These are phyloP conservation scores for Euphonia xanthogaster DNA, from an alignment of 2,797 vertebrate species.

Conservation along the genomic window DNA sequence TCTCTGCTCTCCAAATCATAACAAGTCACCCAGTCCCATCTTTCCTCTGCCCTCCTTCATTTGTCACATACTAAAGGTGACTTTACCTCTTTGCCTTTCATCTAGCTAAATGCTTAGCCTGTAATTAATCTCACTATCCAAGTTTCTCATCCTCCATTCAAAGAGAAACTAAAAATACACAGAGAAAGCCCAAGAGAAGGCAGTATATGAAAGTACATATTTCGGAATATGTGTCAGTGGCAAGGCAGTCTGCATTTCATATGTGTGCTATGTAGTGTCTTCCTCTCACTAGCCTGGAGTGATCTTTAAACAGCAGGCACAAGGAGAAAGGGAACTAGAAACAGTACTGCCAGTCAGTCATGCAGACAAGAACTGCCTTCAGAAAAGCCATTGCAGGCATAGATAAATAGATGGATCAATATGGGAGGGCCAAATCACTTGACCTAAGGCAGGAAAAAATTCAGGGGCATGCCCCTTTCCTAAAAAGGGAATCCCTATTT, in stretches of 20 bases:
- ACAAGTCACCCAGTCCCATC: background rate
- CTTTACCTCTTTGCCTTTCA: background rate
- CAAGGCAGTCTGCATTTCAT: conserved; percentile 19
- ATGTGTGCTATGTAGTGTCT: background rate
- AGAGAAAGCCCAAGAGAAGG: background rate
- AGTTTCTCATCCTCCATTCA: background rate
- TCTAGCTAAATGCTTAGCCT: background rate
- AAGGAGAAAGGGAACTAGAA: conserved; percentile 34
- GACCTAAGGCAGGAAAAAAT: conserved; percentile 58
- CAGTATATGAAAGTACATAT: background rate
- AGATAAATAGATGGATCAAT: conserved; percentile 57
- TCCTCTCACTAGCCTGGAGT: background rate
- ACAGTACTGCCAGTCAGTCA: conserved; percentile 46
- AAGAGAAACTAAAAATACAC: background rate
- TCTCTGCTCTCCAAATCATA: background rate
- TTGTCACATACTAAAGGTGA: background rate
- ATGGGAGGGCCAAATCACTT: conserved; percentile 65
- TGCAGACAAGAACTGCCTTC: conserved; percentile 58
- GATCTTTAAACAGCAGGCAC: conserved; percentile 25
- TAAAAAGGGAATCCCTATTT: conserved; percentile 17
- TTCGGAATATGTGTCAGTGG: background rate
- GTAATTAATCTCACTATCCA: background rate
- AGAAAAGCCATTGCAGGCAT: conserved; percentile 54
- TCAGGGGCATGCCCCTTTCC: conserved; percentile 16
- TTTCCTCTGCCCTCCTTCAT: background rate